Conservation (phyloP, 2,797 vertebrate genomes). For the Emydoidea blandingii region DNA sequence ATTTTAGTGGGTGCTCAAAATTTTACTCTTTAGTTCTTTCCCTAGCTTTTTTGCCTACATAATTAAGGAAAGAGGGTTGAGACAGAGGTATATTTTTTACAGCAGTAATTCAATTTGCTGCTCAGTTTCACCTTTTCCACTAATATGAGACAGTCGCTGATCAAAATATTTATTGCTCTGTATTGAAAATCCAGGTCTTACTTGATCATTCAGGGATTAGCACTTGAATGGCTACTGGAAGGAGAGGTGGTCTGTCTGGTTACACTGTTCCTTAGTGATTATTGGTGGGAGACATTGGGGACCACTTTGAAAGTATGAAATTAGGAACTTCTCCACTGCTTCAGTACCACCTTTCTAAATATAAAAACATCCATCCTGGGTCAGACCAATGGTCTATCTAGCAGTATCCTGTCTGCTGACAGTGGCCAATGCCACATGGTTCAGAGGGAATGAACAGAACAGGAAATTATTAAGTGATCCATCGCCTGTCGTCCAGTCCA, state of each 20-base stretch:
- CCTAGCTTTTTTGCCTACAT: not conserved
- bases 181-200: not conserved
- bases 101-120: rapidly evolving
- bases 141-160: not conserved
- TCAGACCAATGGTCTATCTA: not conserved
- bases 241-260: not conserved
- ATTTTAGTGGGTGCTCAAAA: not conserved
- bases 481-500: not conserved
- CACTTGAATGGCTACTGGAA: not conserved
- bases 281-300: not conserved
- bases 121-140: not conserved
- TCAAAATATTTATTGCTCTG: not conserved
- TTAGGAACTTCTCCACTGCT: not conserved
- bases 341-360: not conserved
- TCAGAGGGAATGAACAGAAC: not conserved
- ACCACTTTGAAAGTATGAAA: not conserved
- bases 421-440: not conserved
- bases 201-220: not conserved
- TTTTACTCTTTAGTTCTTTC: not conserved
- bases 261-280: not conserved
- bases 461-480: not conserved
- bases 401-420: not conserved
- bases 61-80: not conserved
- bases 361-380: not conserved
- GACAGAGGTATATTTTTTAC: rapidly evolving